Evolutionary conservation across 2,113 vertebrate genomes (phyloP).

Genomic region (Phoxinus phoxinus): DNA sequence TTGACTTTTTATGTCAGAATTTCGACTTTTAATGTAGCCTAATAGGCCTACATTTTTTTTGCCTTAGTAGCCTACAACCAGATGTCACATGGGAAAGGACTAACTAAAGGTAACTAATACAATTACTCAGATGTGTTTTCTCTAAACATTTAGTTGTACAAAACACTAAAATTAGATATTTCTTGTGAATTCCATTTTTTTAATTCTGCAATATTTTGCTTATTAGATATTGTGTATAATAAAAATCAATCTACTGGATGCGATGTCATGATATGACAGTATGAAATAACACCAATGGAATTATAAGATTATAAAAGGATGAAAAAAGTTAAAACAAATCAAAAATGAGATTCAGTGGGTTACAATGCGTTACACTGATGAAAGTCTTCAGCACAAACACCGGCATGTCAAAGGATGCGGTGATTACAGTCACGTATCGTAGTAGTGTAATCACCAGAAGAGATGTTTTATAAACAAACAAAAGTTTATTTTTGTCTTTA

Average conservation of each 20-base stretch:
- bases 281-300: neutral
- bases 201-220: neutral
- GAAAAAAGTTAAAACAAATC: neutral
- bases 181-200: neutral
- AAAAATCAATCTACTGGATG: neutral
- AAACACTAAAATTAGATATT: neutral
- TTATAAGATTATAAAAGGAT: neutral
- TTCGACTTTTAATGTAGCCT: too few relatives aligned
- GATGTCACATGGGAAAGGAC: neutral
- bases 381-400: conserved; percentile 26
- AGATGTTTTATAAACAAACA: conserved; percentile 50
- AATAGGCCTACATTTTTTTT: too few relatives aligned
- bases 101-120: neutral
- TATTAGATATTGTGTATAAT: too few relatives aligned
- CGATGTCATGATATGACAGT: neutral
- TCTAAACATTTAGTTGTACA: neutral
- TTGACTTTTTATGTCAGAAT: too few relatives aligned
- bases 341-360: neutral
- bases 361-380: conserved; percentile 3
- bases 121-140: neutral
- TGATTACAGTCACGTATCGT: conserved; percentile 48
- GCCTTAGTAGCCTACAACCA: too few relatives aligned
- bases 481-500: conserved; percentile 49
- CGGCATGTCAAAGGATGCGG: conserved; percentile 6
- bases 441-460: conserved; percentile 40